Evolutionary conservation across 2,113 vertebrate genomes (phyloP).

Genomic region (Trochalopteron elliotii): DNA sequence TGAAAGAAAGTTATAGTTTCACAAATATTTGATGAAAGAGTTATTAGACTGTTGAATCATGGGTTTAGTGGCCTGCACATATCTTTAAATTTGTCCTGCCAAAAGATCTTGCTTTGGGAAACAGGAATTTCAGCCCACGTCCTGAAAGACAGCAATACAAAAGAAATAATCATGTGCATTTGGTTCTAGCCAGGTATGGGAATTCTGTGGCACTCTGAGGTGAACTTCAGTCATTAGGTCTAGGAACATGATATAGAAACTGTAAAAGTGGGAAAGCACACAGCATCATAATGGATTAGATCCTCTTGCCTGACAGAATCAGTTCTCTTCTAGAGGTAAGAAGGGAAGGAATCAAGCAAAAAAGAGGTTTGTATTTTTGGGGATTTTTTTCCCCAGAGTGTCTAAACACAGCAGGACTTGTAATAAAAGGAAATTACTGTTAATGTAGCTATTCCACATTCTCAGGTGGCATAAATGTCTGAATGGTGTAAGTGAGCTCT

Average conservation of each 20-base stretch:
- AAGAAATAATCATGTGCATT: background rate
- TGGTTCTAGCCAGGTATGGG: background rate
- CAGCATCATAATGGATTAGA: background rate
- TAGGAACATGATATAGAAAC: background rate
- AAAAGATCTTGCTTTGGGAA: background rate
- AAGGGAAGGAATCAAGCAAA: background rate
- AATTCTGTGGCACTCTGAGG: background rate
- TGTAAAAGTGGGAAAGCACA: background rate
- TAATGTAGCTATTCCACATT: background rate
- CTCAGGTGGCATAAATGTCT: background rate
- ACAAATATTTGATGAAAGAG: background rate
- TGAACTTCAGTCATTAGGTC: background rate
- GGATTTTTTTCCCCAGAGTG: background rate
- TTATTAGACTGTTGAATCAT: background rate
- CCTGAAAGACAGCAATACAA: background rate
- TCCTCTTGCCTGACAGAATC: background rate
- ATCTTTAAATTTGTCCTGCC: background rate
- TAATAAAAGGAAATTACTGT: background rate
- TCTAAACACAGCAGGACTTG: background rate
- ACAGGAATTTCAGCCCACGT: background rate
- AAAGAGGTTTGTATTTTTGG: background rate
- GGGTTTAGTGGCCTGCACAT: background rate
- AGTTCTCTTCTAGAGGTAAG: background rate
- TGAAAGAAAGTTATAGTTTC: background rate
- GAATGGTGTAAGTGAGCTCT: background rate